These are phyloP conservation scores for Apostichopus japonicus DNA, from an alignment of 35 echinoderm and acorn worm genomes.

Conservation along the genomic window DNA sequence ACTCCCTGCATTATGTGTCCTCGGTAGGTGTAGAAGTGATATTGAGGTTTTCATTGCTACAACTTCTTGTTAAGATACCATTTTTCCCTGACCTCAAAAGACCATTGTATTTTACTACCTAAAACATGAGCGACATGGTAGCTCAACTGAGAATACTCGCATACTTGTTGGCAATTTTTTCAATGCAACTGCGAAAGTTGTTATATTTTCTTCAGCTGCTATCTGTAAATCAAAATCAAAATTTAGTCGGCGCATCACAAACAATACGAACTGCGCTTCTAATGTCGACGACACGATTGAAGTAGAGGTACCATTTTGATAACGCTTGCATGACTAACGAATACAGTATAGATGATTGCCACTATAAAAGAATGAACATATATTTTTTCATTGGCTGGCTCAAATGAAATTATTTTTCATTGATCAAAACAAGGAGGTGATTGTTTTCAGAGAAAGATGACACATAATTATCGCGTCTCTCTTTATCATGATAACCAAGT, in stretches of 20 bases:
- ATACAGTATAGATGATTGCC: not conserved
- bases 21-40: too few relatives aligned
- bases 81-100: too few relatives aligned
- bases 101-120: too few relatives aligned
- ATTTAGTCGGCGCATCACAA: not conserved
- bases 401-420: not conserved
- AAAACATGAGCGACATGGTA: too few relatives aligned
- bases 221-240: not conserved
- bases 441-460: not conserved
- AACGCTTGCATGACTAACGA: not conserved
- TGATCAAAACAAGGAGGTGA: not conserved
- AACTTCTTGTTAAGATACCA: too few relatives aligned
- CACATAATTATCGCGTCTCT: too few relatives aligned
- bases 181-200: not conserved
- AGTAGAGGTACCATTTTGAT: not conserved
- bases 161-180: not conserved
- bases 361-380: not conserved
- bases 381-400: too few relatives aligned
- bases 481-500: too few relatives aligned
- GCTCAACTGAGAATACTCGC: not conserved
- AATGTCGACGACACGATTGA: not conserved
- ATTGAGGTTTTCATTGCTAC: too few relatives aligned
- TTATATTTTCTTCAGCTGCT: not conserved
- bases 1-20: too few relatives aligned
- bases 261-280: too few relatives aligned